Evolutionary conservation across 1,140 invertebrate genomes (phyloP).

Genomic region (Tribolium madens): DNA sequence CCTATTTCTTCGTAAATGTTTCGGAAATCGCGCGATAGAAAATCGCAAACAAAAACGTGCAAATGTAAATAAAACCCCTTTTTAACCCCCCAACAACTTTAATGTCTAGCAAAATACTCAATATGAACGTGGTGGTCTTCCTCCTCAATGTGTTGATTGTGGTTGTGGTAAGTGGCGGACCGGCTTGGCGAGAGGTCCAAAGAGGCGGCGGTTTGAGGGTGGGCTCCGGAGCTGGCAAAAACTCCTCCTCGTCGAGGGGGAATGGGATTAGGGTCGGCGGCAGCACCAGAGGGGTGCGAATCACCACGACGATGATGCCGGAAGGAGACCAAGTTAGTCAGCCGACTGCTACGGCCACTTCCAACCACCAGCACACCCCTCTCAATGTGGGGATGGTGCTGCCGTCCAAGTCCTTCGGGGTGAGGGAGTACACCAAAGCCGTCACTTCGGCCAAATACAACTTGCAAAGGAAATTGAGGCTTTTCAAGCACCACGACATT

Average conservation of each 20-base stretch:
- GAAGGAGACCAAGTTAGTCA: constrained; percentile 61
- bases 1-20: constrained; percentile 38
- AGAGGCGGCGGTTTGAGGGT: constrained; percentile 64
- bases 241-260: constrained; percentile 54
- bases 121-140: constrained; percentile 59
- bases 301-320: constrained; percentile 57
- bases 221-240: constrained; percentile 63
- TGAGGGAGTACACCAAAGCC: constrained; percentile 79
- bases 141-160: constrained; percentile 62
- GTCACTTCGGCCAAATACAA: constrained; percentile 75
- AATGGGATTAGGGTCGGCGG: constrained; percentile 61
- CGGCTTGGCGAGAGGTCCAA: constrained; percentile 65
- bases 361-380: constrained; percentile 52
- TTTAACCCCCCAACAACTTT: constrained; percentile 15
- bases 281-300: constrained; percentile 55
- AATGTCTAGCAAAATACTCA: constrained; percentile 38
- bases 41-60: constrained; percentile 17
- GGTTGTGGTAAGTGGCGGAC: constrained; percentile 65
- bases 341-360: constrained; percentile 54
- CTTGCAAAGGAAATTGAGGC: constrained; percentile 74
- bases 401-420: constrained; percentile 81
- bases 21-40: neutral
- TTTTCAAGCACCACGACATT: constrained; percentile 78
- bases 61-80: constrained; percentile 17
- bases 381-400: constrained; percentile 78